Percentiles rank a stretch among this genome's conserved stretches.
Evolutionary conservation across 2,888 invertebrate genomes (phyloP).

Genomic region (Drosophila lutescens): DNA sequence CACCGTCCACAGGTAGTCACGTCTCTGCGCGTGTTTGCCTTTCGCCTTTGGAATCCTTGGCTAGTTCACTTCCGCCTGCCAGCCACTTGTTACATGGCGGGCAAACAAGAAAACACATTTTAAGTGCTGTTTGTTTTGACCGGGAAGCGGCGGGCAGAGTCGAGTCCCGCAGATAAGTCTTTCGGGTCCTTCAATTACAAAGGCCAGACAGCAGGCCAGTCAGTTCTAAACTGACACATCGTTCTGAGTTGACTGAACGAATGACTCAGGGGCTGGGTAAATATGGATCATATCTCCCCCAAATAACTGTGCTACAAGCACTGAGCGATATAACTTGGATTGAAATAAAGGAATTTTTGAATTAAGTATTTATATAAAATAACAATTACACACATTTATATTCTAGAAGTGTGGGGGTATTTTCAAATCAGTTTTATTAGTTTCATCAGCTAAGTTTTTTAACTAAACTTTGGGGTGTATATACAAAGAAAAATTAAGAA

Average conservation of each 20-base stretch:
- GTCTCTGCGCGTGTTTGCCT: slow-evolving; percentile 31
- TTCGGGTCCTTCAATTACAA: slow-evolving; percentile 56
- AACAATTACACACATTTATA: too few relatives aligned
- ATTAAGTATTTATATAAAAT: too few relatives aligned
- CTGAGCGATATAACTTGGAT: neutral
- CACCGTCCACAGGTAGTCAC: slow-evolving; percentile 40
- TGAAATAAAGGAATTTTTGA: too few relatives aligned
- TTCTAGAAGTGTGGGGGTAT: too few relatives aligned
- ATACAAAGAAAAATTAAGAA: too few relatives aligned
- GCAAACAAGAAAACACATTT: slow-evolving; percentile 60
- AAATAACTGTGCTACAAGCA: slow-evolving; percentile 11
- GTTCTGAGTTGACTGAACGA: slow-evolving; percentile 23
- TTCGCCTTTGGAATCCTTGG: slow-evolving; percentile 46
- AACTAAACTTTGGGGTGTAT: too few relatives aligned
- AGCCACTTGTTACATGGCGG: slow-evolving; percentile 66
- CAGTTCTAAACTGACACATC: slow-evolving; percentile 59
- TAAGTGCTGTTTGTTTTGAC: slow-evolving; percentile 66
- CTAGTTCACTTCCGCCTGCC: slow-evolving; percentile 67
- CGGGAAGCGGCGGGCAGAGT: slow-evolving; percentile 7
- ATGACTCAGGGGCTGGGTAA: slow-evolving; percentile 26
- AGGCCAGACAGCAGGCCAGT: slow-evolving; percentile 44
- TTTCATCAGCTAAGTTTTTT: too few relatives aligned
- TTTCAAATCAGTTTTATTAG: too few relatives aligned
- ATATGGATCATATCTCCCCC: slow-evolving; percentile 25
- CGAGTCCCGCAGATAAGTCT: slow-evolving; percentile 59